Evolutionary conservation across 2,888 invertebrate genomes (phyloP), one percentile per base, ranked within the genome.

Genomic region (Linhomoeus sp.): DNA sequence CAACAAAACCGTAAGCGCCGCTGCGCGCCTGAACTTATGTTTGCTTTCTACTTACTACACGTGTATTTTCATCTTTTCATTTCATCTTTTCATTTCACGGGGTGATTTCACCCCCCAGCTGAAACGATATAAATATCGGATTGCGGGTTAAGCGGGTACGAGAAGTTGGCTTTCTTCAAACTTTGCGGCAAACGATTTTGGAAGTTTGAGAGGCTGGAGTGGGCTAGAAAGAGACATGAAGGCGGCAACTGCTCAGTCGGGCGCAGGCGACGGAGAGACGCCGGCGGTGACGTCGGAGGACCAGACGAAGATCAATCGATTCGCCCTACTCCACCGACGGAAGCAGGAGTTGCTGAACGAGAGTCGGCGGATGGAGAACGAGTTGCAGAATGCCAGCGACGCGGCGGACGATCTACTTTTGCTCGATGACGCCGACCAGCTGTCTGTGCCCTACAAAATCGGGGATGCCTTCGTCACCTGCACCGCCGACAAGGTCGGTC

Each of bases 271-370:
- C 66, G 46, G 17, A 23, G 22, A 22, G 22, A 51, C 51, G 29
- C 56, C 50, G 3, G 48, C 52, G 25, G 88, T 94, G 57, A 84
- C 86, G 0, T 84, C 76, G 62, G 90, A 88, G 67, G 94, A 97
- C 71, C 94, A 97, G 69, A 83, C 85, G 63, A 86, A 85, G 71
- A 94, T 97, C 53, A 97, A 97, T 68, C 80, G 79, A 66, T 94
- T 94, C 70, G 94, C 94, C 1, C 76, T 85, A 51, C 76, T 82
- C 52, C 90, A 92, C 72, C 87, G 86, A 1, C 81, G 81, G 67
- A 75, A 87, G 60, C 84, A 87, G 58, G 88, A 90, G 64, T 72
- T 80, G 17, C 86, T 83, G 66, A 12, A 5, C 29, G 29, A 29
- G 29, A 29, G 5, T 5, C 29, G 29, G 29, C 29, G 29, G 5